A percentile compares a stretch with the other conserved stretches of the same genome.
These are phyloP conservation scores for Apomyelois bistriatella DNA, from an alignment of 2,888 invertebrate genomes.

Conservation along the genomic window DNA sequence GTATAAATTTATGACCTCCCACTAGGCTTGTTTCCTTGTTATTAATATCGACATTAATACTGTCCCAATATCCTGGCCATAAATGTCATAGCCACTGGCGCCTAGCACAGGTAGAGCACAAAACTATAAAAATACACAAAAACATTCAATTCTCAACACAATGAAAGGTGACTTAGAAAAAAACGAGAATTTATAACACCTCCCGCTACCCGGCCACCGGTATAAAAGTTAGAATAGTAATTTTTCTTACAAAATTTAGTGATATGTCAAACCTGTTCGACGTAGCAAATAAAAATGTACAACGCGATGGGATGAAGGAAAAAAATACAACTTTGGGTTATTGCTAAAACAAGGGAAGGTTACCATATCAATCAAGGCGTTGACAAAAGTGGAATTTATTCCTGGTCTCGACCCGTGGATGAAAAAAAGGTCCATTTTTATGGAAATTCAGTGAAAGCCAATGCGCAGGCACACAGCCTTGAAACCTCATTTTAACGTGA, in stretches of 20 bases:
- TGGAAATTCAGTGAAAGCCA: constrained; percentile 66
- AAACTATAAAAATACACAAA: constrained; percentile 62
- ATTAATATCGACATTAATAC: constrained; percentile 77
- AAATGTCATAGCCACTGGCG: constrained; percentile 77
- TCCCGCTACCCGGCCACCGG: constrained; percentile 61
- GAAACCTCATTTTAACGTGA: neutral
- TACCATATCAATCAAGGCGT: constrained; percentile 77
- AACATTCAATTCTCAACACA: constrained; percentile 60
- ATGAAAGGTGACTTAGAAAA: constrained; percentile 58
- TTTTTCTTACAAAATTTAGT: constrained; percentile 78
- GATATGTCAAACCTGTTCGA: constrained; percentile 76
- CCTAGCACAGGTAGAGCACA: constrained; percentile 71
- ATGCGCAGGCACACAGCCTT: constrained; percentile 36
- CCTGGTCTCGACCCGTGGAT: constrained; percentile 49
- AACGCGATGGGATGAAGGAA: constrained; percentile 50
- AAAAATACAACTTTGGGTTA: constrained; percentile 58
- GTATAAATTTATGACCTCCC: constrained; percentile 64
- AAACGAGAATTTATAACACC: constrained; percentile 72
- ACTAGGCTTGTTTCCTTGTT: constrained; percentile 59
- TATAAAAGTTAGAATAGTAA: constrained; percentile 72
- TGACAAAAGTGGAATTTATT: constrained; percentile 73
- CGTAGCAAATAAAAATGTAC: constrained; percentile 76
- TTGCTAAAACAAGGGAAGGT: constrained; percentile 79
- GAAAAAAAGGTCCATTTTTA: constrained; percentile 72
- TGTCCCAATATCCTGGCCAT: constrained; percentile 75